Evolutionary conservation across 2,113 vertebrate genomes (phyloP).

Genomic region (Pardalotus punctatus): DNA sequence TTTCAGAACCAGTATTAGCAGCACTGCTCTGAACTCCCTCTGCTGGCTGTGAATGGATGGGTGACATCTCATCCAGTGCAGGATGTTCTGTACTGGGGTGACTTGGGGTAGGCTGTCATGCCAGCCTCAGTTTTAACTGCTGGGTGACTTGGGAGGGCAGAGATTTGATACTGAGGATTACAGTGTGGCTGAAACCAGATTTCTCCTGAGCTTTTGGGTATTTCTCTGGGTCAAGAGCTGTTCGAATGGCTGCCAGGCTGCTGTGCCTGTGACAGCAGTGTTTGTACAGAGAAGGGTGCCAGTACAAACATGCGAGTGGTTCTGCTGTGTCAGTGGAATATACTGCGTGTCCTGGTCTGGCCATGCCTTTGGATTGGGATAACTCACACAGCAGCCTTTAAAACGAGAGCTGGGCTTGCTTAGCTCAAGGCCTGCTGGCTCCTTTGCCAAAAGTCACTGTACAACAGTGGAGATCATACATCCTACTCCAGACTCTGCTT

Average conservation of each 20-base stretch:
- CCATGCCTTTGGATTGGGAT: neutral
- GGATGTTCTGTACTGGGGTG: neutral
- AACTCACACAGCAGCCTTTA: neutral
- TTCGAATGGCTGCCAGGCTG: neutral
- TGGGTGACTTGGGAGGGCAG: neutral
- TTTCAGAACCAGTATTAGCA: neutral
- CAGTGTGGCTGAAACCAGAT: neutral
- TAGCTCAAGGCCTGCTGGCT: neutral
- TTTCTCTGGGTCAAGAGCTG: conserved; percentile 13
- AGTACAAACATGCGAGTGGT: neutral
- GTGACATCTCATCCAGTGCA: neutral
- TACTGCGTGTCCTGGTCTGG: neutral
- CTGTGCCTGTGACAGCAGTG: neutral
- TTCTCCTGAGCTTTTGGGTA: neutral
- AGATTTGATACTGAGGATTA: neutral
- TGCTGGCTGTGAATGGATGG: fast-evolving
- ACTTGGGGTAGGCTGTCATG: neutral
- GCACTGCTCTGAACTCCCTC: neutral
- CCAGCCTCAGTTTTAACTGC: neutral
- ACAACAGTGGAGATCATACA: neutral
- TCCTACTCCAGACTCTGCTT: neutral
- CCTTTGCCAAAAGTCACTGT: neutral
- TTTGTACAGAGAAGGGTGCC: neutral
- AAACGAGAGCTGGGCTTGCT: neutral
- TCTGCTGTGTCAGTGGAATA: neutral